A percentile compares a stretch with the other conserved stretches of the same genome.
phyloP scores from a whole-genome alignment of 2,113 vertebrate genomes.

The Ceratotherium simum region DNA sequence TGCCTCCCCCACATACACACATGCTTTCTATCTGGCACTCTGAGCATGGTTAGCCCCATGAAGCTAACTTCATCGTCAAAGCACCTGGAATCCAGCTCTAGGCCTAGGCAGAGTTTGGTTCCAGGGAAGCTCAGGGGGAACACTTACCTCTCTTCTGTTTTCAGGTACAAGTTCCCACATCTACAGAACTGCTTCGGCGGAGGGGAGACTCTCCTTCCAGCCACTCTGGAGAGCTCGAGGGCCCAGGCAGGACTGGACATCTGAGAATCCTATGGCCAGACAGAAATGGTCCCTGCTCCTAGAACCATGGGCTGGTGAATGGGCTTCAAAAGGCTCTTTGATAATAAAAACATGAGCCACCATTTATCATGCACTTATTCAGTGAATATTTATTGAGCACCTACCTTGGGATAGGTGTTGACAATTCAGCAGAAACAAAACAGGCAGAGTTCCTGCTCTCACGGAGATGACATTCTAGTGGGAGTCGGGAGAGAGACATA shows the following conservation, averaged over 20 bases:
- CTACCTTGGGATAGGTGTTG: background rate
- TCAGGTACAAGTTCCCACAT: conserved; percentile 85
- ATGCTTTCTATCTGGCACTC: background rate
- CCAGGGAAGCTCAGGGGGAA: background rate
- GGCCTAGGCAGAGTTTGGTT: background rate
- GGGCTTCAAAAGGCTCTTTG: background rate
- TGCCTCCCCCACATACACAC: background rate
- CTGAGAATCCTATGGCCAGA: conserved; percentile 90
- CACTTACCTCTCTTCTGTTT: background rate
- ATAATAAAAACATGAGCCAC: background rate
- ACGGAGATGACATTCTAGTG: background rate
- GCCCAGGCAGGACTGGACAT: conserved; percentile 88
- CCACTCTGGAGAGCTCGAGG: conserved; percentile 89
- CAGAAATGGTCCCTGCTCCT: conserved; percentile 86
- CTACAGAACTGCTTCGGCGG: conserved; percentile 87
- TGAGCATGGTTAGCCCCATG: background rate
- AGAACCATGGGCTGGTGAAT: background rate
- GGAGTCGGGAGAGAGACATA: background rate
- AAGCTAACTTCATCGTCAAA: background rate
- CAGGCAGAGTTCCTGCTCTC: background rate
- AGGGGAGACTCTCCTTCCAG: conserved; percentile 90
- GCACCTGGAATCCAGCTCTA: background rate
- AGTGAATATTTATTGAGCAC: background rate
- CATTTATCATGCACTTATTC: background rate
- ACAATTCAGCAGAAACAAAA: background rate